Evolutionary conservation across 2,888 invertebrate species (phyloP), one percentile per base, ranked within the genome.

Genomic region (Platerodrilus igneus): DNA sequence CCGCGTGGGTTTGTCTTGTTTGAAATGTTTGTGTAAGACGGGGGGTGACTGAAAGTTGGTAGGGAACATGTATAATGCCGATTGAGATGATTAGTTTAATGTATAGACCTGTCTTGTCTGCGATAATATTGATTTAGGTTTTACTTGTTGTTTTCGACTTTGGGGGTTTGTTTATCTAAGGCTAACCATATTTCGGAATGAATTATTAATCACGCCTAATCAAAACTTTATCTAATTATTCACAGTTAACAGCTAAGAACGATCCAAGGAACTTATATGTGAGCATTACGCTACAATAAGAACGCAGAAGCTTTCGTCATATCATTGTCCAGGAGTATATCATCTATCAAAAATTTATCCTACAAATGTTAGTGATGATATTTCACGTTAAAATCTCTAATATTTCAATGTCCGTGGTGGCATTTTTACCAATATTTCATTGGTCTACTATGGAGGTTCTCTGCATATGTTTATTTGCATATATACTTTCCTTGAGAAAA

Each of bases 281-380:
- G n/a, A n/a, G n/a, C n/a, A n/a, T n/a, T n/a, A n/a, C n/a, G n/a
- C n/a, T n/a, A n/a, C n/a, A n/a, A n/a, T n/a, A n/a, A n/a, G n/a
- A n/a, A n/a, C n/a, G n/a, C n/a, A n/a, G n/a, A n/a, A n/a, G n/a
- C n/a, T n/a, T n/a, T n/a, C n/a, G n/a, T n/a, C n/a, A n/a, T n/a
- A n/a, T n/a, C n/a, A n/a, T n/a, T n/a, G n/a, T n/a, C n/a, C n/a
- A 23, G 5, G 19, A 16, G 14, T 4, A 43, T 48, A 46, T 57
- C 57, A 66, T 66, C 57, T 60, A 65, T 67, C 66, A 67, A 66
- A 65, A 66, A 63, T 66, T 64, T 65, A 56, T 59, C 59, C 50
- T 60, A 62, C 64, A 64, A 65, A 66, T 62, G 63, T 58, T 59
- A 53, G 58, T 63, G 67, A 67, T 68, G 67, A 67, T 68, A 67